Percentiles rank a stretch among this genome's conserved stretches.
Conservation (phyloP, 2,113 vertebrate species). For the Protobothrops flavoviridis region DNA sequence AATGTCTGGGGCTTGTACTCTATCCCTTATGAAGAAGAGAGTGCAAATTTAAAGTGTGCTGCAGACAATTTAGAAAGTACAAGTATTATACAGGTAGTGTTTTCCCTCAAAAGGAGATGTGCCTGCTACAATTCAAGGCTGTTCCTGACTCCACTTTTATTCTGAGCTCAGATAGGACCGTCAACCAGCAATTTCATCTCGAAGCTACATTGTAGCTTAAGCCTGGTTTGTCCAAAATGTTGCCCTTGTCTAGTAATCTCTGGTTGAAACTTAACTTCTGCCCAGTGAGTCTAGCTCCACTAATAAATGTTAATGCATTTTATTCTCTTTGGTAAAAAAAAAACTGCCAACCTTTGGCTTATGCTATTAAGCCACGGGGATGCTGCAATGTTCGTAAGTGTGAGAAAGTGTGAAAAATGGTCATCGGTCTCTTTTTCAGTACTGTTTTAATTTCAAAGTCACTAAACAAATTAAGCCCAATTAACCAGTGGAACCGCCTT, state of each 20-base stretch:
- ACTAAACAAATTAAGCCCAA: too few relatives aligned
- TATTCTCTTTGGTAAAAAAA: not conserved
- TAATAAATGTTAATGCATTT: not conserved
- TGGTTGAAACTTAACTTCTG: not conserved
- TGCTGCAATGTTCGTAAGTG: too few relatives aligned
- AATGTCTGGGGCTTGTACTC: not conserved
- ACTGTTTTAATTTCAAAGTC: too few relatives aligned
- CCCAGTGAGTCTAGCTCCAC: not conserved
- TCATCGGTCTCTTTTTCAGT: too few relatives aligned
- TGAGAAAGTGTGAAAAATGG: too few relatives aligned
- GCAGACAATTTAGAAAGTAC: not conserved
- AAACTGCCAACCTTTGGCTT: not conserved
- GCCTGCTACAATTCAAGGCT: not conserved
- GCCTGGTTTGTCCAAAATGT: not conserved
- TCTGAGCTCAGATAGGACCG: not conserved
- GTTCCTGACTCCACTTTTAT: not conserved
- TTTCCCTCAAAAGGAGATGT: not conserved
- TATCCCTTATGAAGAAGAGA: not conserved
- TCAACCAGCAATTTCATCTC: not conserved
- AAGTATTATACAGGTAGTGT: not conserved
- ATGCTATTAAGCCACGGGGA: not conserved
- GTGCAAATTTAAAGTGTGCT: not conserved
- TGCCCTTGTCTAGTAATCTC: not conserved
- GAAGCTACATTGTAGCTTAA: not conserved
- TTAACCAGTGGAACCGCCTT: too few relatives aligned